Evolutionary conservation across 2,888 invertebrate genomes (phyloP), one percentile per base, ranked within the genome.

Genomic region (Blastobasis adustella): DNA sequence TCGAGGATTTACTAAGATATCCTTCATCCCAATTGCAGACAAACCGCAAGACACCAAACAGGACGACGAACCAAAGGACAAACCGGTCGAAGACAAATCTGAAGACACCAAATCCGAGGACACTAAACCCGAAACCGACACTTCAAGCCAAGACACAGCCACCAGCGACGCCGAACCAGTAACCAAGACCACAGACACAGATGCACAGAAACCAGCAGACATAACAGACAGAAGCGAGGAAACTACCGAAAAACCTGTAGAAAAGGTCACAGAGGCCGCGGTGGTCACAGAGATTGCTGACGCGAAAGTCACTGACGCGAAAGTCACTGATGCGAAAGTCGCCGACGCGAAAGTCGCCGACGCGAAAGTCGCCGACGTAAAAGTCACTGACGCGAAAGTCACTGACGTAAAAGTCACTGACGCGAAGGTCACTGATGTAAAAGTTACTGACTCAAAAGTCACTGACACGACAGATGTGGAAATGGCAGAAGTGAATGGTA

Each of bases 111-210:
- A 46, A 58, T 64, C 42, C 63, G 66, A 68, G 42, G 69, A 67
- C 46, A 56, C 66, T 10, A 76, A 79, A 56, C 66, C 73, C 0
- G 82, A 80, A 55, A 76, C 73, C 8, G 82, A 82, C 70, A 74
- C 79, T 0, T 76, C 81, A 37, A 82, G 82, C 63, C 81, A 81
- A 46, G 81, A 70, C 54, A 76, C 77, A 10, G 56, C 56, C 10
- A 64, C 65, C 50, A 62, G 63, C 50, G 65, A 66, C 47, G 63
- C 65, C 49, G 23, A 23, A 23, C 23, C 23, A 23, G 3, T 4
- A 42, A 42, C 42, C n/a, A 8, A 42, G 42, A 8, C 8, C 8
- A 42, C 23, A 23, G 23, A 23, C 23, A 23, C 23, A 1, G 23
- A 23, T 2, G 23, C 23, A 23, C 23, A 23, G 23, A 23, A 23